phyloP scores from a whole-genome alignment of 2,797 vertebrate genomes.

The Phrynocephalus guinanensis region DNA sequence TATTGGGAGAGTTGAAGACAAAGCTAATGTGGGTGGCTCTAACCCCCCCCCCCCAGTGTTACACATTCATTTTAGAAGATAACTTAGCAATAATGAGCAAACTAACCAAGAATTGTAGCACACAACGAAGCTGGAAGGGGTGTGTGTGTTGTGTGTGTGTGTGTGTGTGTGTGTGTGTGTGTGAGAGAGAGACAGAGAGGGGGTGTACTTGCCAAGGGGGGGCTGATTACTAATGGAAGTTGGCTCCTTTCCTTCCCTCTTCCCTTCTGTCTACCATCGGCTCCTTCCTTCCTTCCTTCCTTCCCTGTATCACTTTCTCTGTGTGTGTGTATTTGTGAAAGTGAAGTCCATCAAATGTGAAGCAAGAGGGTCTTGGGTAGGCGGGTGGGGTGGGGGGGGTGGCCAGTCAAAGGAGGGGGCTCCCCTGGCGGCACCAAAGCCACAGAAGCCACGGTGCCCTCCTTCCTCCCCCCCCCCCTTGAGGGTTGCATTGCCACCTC shows the following conservation, averaged over 20 bases:
- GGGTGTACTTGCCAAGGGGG: background rate
- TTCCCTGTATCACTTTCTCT: too few relatives aligned
- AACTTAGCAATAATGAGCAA: constrained; percentile 29
- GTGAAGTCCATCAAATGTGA: too few relatives aligned
- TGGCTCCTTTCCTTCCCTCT: background rate
- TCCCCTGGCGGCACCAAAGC: background rate
- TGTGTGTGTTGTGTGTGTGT: background rate
- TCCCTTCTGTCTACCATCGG: too few relatives aligned
- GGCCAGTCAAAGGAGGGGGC: rapidly evolving
- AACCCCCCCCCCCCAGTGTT: background rate
- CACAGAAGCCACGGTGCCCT: too few relatives aligned
- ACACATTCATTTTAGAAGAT: background rate
- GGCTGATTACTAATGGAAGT: background rate
- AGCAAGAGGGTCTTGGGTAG: too few relatives aligned
- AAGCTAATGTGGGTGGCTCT: background rate
- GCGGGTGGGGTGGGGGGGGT: too few relatives aligned
- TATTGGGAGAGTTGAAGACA: background rate
- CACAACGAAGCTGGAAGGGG: constrained; percentile 44
- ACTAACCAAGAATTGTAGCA: constrained; percentile 6
- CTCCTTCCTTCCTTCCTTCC: too few relatives aligned
- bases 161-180: background rate
- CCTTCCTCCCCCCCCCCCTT: too few relatives aligned
- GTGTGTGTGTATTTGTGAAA: too few relatives aligned
- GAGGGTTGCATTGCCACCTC: too few relatives aligned
- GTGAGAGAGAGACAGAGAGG: too few relatives aligned